Conservation (phyloP, 2,888 invertebrate genomes). For the Julus scanicus region DNA sequence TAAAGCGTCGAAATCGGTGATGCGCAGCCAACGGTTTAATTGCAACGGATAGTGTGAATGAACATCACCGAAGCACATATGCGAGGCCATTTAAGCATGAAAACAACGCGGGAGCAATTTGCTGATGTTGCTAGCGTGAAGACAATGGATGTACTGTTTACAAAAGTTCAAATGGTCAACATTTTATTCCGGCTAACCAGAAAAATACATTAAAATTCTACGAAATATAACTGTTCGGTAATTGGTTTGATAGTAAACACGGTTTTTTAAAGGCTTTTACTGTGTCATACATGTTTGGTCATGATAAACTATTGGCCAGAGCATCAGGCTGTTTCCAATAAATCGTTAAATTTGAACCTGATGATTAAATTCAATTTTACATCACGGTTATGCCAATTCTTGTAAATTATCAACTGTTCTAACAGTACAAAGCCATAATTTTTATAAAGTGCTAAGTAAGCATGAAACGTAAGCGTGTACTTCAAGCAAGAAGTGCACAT, state of each 20-base stretch:
- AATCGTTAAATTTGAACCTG: background rate
- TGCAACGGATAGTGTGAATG: constrained; percentile 40
- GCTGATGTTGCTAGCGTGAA: constrained; percentile 37
- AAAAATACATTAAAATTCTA: background rate
- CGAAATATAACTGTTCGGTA: background rate
- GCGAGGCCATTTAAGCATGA: constrained; percentile 30
- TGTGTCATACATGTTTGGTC: background rate
- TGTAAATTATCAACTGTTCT: too few species aligned
- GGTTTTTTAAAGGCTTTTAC: background rate
- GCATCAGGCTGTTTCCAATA: background rate
- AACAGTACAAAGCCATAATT: too few species aligned
- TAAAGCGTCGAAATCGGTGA: constrained; percentile 18
- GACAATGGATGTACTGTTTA: constrained; percentile 19
- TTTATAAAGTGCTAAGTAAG: too few species aligned
- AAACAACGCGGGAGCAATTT: background rate
- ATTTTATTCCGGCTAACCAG: background rate
- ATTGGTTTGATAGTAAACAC: background rate
- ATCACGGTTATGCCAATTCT: too few species aligned
- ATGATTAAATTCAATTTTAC: too few species aligned
- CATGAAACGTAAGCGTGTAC: too few species aligned
- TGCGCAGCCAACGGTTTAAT: constrained; percentile 43
- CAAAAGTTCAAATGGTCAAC: constrained; percentile 13
- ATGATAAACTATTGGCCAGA: too few species aligned
- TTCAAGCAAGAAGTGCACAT: too few species aligned
- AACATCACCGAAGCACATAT: background rate